Evolutionary conservation across 2,888 invertebrate genomes (phyloP).

Genomic region (Scrobipalpa atriplicella): DNA sequence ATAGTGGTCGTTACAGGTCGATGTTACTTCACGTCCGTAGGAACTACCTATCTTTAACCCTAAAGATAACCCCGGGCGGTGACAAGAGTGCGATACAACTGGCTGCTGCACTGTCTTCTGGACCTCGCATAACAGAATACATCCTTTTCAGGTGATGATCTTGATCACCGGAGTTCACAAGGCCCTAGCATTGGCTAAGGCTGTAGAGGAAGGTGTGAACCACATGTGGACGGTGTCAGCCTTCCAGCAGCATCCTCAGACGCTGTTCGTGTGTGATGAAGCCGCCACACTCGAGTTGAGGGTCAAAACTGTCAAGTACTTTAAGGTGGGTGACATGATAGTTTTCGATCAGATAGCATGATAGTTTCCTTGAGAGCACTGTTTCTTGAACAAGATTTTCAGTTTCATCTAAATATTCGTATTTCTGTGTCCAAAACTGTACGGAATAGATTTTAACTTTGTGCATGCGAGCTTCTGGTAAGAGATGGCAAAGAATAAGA

Average conservation of each 20-base stretch:
- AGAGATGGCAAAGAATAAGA: background rate
- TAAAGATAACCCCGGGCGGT: no score
- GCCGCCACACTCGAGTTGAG: conserved; percentile 98
- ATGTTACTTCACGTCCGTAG: no score
- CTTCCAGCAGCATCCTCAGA: conserved; percentile 97
- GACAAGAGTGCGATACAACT: no score
- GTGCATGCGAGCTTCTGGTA: background rate
- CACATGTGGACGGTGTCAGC: conserved; percentile 99
- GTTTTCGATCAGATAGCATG: background rate
- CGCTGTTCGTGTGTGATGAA: conserved; percentile 98
- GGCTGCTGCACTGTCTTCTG: background rate
- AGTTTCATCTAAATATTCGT: no score
- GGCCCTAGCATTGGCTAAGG: conserved; percentile 97
- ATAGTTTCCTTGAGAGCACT: no score
- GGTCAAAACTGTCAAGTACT: conserved; percentile 99
- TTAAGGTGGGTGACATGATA: conserved; percentile 90
- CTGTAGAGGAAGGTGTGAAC: conserved; percentile 98
- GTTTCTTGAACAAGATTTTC: no score
- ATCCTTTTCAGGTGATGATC: conserved; percentile 92
- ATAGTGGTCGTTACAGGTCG: no score
- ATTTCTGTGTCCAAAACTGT: no score
- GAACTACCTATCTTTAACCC: no score
- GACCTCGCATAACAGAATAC: background rate
- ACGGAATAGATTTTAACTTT: background rate
- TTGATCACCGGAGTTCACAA: conserved; percentile 98